Evolutionary conservation across 2,888 invertebrate genomes (phyloP).

Genomic region (Calliphora vomitoria): DNA sequence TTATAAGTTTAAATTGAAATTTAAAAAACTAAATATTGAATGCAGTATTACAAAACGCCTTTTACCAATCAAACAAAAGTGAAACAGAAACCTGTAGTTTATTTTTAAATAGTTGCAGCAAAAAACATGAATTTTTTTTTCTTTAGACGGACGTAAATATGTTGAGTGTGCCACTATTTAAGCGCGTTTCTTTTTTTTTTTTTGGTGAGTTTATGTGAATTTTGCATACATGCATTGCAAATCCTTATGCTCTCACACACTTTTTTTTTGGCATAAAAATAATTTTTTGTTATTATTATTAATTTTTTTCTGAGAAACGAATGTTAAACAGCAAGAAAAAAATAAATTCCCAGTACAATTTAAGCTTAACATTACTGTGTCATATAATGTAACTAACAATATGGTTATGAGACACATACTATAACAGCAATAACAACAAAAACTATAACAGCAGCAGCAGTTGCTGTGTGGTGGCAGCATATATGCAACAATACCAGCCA

Average conservation of each 20-base stretch:
- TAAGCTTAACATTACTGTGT: conserved; percentile 71
- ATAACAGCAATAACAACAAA: conserved; percentile 17
- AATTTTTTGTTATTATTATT: conserved; percentile 40
- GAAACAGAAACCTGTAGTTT: conserved; percentile 31
- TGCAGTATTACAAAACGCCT: conserved; percentile 8
- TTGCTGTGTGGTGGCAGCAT: conserved; percentile 13
- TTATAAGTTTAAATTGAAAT: neutral
- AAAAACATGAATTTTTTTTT: neutral
- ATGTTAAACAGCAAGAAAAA: too few relatives aligned
- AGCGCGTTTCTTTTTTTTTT: neutral
- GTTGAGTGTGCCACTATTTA: neutral
- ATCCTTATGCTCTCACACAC: conserved; percentile 1
- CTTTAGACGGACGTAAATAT: neutral
- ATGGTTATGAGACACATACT: conserved; percentile 67
- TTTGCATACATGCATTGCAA: conserved; percentile 49
- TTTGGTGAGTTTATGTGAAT: neutral
- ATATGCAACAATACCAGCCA: conserved; percentile 24
- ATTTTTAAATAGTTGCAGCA: conserved; percentile 32
- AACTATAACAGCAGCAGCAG: conserved; percentile 10
- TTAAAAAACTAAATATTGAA: conserved; percentile 5
- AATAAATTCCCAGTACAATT: conserved; percentile 55
- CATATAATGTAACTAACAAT: conserved; percentile 70
- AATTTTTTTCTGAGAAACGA: conserved; percentile 19
- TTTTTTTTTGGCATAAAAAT: conserved; percentile 36
- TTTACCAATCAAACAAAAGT: conserved; percentile 15